Conservation (phyloP, 2,797 vertebrate genomes). For the Heliangelus exortis region DNA sequence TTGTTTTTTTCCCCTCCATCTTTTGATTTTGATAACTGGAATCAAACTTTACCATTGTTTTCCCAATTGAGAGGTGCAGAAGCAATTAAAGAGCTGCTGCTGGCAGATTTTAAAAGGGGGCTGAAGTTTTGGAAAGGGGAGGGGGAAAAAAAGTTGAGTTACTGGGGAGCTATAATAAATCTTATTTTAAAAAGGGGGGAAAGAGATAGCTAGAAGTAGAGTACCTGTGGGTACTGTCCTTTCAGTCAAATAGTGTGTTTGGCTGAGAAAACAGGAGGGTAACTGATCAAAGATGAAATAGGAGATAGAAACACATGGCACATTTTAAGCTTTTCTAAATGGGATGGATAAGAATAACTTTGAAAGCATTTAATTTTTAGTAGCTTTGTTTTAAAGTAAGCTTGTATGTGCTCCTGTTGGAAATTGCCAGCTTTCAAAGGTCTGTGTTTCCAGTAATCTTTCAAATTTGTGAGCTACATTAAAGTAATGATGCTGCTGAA, state of each 20-base stretch:
- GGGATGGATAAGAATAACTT: neutral
- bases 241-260: neutral
- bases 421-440: neutral
- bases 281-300: neutral
- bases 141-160: neutral
- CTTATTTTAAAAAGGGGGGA: neutral
- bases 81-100: neutral
- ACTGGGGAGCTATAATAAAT: neutral
- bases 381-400: neutral
- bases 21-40: neutral
- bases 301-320: neutral
- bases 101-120: neutral
- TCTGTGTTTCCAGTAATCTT: neutral
- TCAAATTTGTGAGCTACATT: neutral
- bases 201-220: neutral
- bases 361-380: neutral
- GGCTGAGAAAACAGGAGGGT: neutral
- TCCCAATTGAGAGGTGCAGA: neutral
- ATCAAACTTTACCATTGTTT: accelerated
- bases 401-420: neutral
- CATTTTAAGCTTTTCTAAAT: neutral
- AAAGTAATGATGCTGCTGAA: neutral
- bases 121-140: neutral
- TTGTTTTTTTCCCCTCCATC: neutral
- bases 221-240: neutral